phyloP scores from a whole-genome alignment of 2,888 invertebrate species.

The Sphinx pinastri region DNA sequence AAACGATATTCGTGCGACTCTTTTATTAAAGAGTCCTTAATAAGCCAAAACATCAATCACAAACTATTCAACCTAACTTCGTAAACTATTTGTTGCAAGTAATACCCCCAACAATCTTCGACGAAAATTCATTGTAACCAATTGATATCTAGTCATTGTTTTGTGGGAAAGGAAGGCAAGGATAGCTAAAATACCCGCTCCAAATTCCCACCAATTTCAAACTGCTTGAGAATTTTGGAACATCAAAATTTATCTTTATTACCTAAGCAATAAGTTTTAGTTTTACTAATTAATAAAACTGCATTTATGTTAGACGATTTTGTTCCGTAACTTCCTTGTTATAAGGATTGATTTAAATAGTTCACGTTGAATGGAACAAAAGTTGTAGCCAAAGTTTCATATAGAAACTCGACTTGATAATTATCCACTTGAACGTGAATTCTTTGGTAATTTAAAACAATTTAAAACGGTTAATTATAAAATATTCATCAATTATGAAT shows the following conservation, averaged over 20 bases:
- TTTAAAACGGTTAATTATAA: not conserved
- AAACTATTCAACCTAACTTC: constrained; percentile 6
- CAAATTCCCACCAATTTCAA: constrained; percentile 48
- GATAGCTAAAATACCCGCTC: constrained; percentile 61
- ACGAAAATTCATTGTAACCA: constrained; percentile 39
- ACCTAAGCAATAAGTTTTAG: constrained; percentile 41
- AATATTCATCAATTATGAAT: constrained; percentile 8
- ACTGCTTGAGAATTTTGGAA: not conserved
- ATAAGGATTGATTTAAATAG: constrained; percentile 10
- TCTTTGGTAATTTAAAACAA: not conserved
- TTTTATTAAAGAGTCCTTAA: not conserved
- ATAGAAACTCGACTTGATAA: constrained; percentile 15
- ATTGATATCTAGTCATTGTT: constrained; percentile 51
- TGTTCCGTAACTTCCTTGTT: not conserved
- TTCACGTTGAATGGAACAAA: constrained; percentile 22
- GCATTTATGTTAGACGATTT: constrained; percentile 6
- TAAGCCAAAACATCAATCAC: not conserved
- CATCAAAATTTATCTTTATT: constrained; percentile 50
- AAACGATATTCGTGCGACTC: too few relatives aligned
- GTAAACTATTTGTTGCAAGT: constrained; percentile 11
- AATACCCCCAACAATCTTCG: constrained; percentile 24
- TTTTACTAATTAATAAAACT: constrained; percentile 38
- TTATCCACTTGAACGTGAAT: constrained; percentile 13
- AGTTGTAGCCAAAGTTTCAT: constrained; percentile 19
- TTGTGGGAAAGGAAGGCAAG: constrained; percentile 43